Evolutionary conservation across 2,797 vertebrate species (phyloP), one percentile per base, ranked within the genome.

Genomic region (Salarias fasciatus): DNA sequence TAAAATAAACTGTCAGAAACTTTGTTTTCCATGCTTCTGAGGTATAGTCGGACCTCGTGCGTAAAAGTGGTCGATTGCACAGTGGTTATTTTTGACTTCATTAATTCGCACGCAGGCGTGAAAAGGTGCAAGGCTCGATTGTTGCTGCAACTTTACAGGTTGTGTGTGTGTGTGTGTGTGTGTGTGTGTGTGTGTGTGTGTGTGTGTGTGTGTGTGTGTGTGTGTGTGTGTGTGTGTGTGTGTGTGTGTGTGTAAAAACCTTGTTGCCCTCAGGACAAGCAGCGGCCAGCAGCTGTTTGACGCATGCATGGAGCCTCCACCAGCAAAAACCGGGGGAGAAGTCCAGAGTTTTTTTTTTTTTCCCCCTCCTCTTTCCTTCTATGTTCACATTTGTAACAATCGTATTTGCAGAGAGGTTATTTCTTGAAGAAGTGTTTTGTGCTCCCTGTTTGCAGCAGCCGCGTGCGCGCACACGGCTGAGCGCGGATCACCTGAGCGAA

Each of bases 201-300:
- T 35, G 61, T 44, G 56, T 42, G 41, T 54, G 50, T 13, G 52
- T 48, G 50, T 50, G 54, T 53, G 68, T 63, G 76, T 56, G 67
- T 55, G 64, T 68, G 69, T 53, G 61, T 43, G 67, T 43, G 75
- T 49, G 66, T 30, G 67, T 43, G 50, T 58, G 75, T 66, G 60
- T 65, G 68, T 49, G 77, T 62, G 54, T 48, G 55, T 77, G 69
- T 64, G 79, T 57, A 50, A 60, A 46, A 70, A 72, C 53, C 59
- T 30, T 68, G 83, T 50, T 81, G 86, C 81, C 84, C 81, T 69
- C 64, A 80, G 84, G 77, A 85, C 64, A 64, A 52, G 75, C 80
- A 79, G 72, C 72, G 67, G 58, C 82, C 75, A 84, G 86, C 86
- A 88, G 89, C 86, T 84, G 86, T 87, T 85, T 82, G 79, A 84